phyloP scores from a whole-genome alignment of 2,113 vertebrate genomes.

The Gallinago paraguaiae region DNA sequence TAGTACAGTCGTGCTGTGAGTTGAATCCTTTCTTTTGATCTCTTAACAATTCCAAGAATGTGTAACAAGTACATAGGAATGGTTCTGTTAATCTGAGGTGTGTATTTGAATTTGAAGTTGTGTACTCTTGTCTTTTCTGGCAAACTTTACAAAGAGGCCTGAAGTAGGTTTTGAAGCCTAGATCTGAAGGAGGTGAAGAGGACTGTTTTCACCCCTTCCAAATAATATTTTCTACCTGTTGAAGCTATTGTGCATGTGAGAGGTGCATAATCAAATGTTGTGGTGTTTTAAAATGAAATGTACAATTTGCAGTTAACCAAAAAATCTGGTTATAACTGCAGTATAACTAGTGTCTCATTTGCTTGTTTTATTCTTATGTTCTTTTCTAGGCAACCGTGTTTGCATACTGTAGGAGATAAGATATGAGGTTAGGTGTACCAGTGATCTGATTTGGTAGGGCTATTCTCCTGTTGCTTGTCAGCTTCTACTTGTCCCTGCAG shows the following conservation, averaged over 20 bases:
- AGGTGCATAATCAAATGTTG: neutral
- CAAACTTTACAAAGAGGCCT: neutral
- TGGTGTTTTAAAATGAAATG: neutral
- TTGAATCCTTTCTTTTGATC: slow-evolving; percentile 32
- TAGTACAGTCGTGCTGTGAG: neutral
- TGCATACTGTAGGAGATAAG: neutral
- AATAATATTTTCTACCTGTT: neutral
- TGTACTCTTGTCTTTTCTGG: neutral
- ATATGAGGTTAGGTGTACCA: neutral
- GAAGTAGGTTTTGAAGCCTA: neutral
- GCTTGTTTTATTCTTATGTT: neutral
- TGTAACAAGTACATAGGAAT: neutral
- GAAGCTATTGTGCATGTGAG: neutral
- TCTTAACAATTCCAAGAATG: slow-evolving; percentile 53
- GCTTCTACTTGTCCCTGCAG: neutral
- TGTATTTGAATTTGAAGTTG: neutral
- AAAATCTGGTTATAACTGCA: neutral
- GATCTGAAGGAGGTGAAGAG: neutral
- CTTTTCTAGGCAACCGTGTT: neutral
- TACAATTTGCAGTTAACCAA: neutral
- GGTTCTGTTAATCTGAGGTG: neutral
- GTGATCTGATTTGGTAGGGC: neutral
- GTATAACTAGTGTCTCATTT: neutral
- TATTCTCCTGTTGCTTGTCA: neutral
- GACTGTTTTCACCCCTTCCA: neutral